Percentiles rank a stretch among this genome's conserved stretches.
phyloP scores from a whole-genome alignment of 2,888 invertebrate genomes.

The Autographa gamma region DNA sequence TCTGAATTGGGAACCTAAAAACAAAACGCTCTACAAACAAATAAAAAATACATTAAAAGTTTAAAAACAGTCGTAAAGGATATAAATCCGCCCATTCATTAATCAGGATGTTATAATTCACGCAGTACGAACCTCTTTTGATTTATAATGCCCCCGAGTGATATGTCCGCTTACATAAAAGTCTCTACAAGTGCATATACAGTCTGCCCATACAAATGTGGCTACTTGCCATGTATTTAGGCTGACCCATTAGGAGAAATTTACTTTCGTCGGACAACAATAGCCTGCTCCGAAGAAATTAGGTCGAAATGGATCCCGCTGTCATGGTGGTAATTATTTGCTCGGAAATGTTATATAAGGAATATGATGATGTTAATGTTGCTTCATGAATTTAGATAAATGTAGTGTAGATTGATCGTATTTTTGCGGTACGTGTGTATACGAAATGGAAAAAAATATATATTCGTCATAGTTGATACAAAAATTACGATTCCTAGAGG shows the following conservation, averaged over 20 bases:
- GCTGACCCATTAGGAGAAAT: conserved; percentile 77
- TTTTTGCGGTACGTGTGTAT: no score
- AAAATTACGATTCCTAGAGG: no score
- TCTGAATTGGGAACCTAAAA: no score
- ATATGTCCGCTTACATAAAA: conserved; percentile 32
- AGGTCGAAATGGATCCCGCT: conserved; percentile 60
- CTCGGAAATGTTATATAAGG: not conserved
- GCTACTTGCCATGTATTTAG: conserved; percentile 76
- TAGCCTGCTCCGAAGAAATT: conserved; percentile 67
- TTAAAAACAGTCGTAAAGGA: not conserved
- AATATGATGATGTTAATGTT: no score
- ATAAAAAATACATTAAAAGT: not conserved
- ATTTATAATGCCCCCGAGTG: conserved; percentile 47
- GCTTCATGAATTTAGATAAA: no score
- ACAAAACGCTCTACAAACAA: not conserved
- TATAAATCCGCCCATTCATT: not conserved
- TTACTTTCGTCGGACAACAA: conserved; percentile 76
- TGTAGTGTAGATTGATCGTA: no score
- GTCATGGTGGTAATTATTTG: conserved; percentile 40
- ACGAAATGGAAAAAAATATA: no score
- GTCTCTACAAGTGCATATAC: conserved; percentile 48
- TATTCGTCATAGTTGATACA: no score
- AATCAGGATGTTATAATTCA: conserved; percentile 16
- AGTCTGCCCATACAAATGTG: conserved; percentile 64
- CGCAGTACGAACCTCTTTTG: conserved; percentile 13